Conservation (phyloP, 2,797 vertebrate species). For the Taeniopygia guttata region DNA sequence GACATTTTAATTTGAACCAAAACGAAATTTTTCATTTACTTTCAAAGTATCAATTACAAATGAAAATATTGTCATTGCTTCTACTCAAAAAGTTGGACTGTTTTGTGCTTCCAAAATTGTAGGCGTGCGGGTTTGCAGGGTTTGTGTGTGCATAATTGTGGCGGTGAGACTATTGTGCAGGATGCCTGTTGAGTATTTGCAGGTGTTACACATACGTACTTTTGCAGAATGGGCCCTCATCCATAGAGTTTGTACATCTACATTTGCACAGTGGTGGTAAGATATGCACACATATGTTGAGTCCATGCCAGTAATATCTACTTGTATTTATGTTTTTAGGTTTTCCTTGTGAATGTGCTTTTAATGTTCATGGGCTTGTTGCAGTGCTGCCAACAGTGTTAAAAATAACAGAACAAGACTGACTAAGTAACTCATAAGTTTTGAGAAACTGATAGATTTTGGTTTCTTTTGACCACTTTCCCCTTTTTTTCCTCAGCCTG, state of each 20-base stretch:
- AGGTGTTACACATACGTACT: not conserved
- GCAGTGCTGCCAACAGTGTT: slow-evolving; percentile 12
- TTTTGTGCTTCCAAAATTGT: not conserved
- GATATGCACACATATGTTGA: not conserved
- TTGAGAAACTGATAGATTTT: not conserved
- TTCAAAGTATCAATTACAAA: slow-evolving; percentile 50
- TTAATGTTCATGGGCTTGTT: not conserved
- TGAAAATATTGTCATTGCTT: slow-evolving; percentile 49
- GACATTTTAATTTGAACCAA: slow-evolving; percentile 45
- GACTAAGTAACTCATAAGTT: not conserved
- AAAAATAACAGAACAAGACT: slow-evolving; percentile 5
- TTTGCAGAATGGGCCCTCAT: not conserved
- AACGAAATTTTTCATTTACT: slow-evolving; percentile 55
- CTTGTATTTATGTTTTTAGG: slow-evolving; percentile 1
- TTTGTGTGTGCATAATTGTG: slow-evolving; percentile 29
- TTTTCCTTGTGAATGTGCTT: slow-evolving; percentile 17
- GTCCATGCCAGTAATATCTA: not conserved
- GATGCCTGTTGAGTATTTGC: slow-evolving; percentile 13
- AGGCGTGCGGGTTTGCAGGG: not conserved
- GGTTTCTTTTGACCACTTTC: not conserved
- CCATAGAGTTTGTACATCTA: not conserved
- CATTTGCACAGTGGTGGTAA: not conserved
- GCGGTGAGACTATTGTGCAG: slow-evolving; percentile 7
- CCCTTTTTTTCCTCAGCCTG: not conserved
- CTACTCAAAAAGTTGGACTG: not conserved